Evolutionary conservation across 2,888 invertebrate species (phyloP).

Genomic region (Masnerella sp.): DNA sequence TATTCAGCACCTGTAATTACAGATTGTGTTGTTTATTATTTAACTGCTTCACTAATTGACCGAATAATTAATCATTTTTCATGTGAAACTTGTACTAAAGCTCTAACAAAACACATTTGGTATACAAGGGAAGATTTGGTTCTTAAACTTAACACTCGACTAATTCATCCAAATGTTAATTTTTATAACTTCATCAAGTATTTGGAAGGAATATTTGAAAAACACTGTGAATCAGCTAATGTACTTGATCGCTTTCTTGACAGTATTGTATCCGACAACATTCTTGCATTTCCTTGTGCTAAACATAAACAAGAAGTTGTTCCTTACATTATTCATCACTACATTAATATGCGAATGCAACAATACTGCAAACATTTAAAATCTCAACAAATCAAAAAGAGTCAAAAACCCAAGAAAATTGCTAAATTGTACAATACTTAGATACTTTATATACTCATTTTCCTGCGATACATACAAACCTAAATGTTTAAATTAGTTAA

Average conservation of each 20-base stretch:
- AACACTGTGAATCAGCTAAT: neutral
- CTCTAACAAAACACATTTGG: slow-evolving; percentile 3
- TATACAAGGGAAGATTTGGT: neutral
- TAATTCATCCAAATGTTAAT: slow-evolving; percentile 3
- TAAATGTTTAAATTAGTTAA: too few relatives aligned
- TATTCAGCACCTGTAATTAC: neutral
- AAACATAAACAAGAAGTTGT: too few relatives aligned
- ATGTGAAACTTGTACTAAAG: neutral
- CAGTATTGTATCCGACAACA: too few relatives aligned
- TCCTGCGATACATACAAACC: too few relatives aligned
- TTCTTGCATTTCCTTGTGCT: too few relatives aligned
- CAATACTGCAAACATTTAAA: too few relatives aligned
- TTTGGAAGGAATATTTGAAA: slow-evolving; percentile 11
- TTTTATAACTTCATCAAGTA: slow-evolving; percentile 15
- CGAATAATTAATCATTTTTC: neutral
- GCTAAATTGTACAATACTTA: too few relatives aligned
- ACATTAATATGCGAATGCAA: too few relatives aligned
- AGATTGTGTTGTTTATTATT: slow-evolving; percentile 15
- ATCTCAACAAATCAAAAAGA: too few relatives aligned
- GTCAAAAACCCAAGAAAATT: too few relatives aligned
- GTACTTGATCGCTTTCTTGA: slow-evolving; percentile 2
- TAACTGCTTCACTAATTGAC: neutral
- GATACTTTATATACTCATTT: too few relatives aligned
- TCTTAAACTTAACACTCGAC: neutral
- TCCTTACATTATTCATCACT: too few relatives aligned